Evolutionary conservation across 2,113 vertebrate genomes (phyloP).

Genomic region (Carlito syrichta): DNA sequence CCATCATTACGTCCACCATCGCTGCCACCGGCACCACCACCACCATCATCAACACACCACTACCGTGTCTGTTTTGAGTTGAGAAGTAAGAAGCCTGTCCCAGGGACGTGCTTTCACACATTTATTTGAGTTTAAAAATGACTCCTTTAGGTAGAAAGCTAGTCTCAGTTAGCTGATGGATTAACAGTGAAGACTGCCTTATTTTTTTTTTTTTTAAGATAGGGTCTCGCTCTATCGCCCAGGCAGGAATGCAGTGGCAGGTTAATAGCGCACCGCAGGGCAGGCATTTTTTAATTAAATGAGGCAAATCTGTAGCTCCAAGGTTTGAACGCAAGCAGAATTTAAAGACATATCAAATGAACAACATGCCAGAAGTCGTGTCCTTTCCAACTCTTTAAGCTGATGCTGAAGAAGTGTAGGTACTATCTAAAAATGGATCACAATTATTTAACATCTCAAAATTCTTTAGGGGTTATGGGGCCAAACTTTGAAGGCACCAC

Average conservation of each 20-base stretch:
- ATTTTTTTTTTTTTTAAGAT: too few relatives aligned
- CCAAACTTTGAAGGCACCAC: background rate
- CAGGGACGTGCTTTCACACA: background rate
- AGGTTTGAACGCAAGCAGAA: background rate
- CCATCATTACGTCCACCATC: background rate
- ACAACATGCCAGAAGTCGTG: background rate
- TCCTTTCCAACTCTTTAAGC: background rate
- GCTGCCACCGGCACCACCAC: accelerated
- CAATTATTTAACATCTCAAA: conserved; percentile 10
- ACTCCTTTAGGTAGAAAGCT: background rate
- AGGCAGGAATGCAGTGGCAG: too few relatives aligned
- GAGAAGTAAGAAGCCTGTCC: background rate
- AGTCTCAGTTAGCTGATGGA: background rate
- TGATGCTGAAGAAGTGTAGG: background rate
- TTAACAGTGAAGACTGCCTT: background rate
- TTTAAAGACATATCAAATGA: background rate
- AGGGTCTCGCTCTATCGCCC: too few relatives aligned
- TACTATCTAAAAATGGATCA: background rate
- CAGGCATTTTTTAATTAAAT: background rate
- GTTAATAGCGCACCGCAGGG: too few relatives aligned
- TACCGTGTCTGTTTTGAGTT: background rate
- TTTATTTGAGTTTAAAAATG: background rate
- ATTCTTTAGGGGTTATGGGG: background rate
- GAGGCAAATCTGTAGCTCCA: background rate
- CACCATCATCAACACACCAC: background rate